Base-by-base conservation (phyloP, 2,113 vertebrate species). In the Halichoeres trimaculatus region DNA sequence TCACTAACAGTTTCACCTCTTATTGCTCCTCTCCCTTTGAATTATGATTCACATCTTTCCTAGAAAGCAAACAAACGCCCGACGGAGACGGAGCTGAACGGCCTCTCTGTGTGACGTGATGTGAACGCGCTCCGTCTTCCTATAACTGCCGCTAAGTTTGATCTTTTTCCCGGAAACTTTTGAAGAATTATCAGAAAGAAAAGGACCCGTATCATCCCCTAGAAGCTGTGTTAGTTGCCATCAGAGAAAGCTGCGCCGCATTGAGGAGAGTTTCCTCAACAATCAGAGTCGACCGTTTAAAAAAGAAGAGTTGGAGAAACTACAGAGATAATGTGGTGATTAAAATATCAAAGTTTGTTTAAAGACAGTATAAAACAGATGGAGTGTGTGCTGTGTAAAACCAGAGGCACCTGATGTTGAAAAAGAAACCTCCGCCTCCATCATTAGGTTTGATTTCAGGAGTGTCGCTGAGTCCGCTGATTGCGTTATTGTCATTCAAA, bases 401-500 rank as follows among this genome's bases (percentile, higher is more conserved):
- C 61, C 63, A 40, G 81, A 87, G 85, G 88, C 83, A 83, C 78
- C 68, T 54, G 70, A 71, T 70, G 62, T 50, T 19, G 35, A 78
- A 36, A 38, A 19, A 41, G 56, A 24, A 58, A 54, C 12, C 67
- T 43, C 60, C 5, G 36, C 24, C 50, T 66, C 43, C 51, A 43
- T 82, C 73, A 80, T 84, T 43, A 56, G 63, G 73, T 68, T 16
- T 50, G 0, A 16, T 78, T 68, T 75, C 50, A 53, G 60, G 22
- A 50, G 66, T 57, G 81, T 5, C 12, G 13, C 43, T 84, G 77
- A 89, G 84, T 88, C 55, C 76, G 26, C 57, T 88, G 88, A 88
- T 87, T 88, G 78, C 67, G 20, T 54, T 53, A 87, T 88, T 87
- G 82, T 91, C 77, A 83, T 82, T 86, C 60, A 80, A 78, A 89